A percentile compares a stretch with the other conserved stretches of the same genome.
Conservation (phyloP, 2,113 vertebrate genomes). For the Grus americana region DNA sequence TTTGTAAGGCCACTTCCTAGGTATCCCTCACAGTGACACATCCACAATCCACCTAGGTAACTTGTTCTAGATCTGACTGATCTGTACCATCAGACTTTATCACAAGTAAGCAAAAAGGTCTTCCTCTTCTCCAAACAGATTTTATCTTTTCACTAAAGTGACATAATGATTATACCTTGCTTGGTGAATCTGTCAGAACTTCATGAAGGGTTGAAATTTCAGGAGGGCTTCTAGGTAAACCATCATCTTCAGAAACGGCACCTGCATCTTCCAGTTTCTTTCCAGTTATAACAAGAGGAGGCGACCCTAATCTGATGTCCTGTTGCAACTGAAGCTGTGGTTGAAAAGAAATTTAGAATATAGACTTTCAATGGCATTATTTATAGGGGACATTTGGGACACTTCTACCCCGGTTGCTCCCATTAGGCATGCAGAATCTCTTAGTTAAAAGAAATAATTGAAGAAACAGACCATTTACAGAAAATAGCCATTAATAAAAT, state of each 20-base stretch:
- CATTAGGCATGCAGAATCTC: neutral
- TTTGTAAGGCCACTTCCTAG: neutral
- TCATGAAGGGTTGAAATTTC: conserved; percentile 73
- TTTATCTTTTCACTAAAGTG: neutral
- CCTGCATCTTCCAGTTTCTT: conserved; percentile 77
- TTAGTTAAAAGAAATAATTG: neutral
- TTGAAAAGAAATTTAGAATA: neutral
- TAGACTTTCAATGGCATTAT: neutral
- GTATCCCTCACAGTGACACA: neutral
- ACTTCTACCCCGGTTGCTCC: neutral
- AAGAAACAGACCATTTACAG: neutral
- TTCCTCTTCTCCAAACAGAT: neutral
- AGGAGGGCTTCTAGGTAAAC: conserved; percentile 78
- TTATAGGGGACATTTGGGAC: neutral
- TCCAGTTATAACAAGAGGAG: conserved; percentile 70
- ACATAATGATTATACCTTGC: conserved; percentile 45
- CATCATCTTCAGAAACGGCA: conserved; percentile 78
- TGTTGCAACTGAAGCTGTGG: conserved; percentile 76
- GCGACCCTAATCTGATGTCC: conserved; percentile 79
- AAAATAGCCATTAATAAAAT: neutral
- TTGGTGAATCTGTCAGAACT: conserved; percentile 38
- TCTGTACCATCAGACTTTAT: neutral
- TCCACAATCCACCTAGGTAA: neutral
- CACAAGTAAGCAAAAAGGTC: neutral
- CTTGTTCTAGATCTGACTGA: neutral